Conservation (phyloP, 2,797 vertebrate genomes). For the Parauchenoglanis ngamensis region DNA sequence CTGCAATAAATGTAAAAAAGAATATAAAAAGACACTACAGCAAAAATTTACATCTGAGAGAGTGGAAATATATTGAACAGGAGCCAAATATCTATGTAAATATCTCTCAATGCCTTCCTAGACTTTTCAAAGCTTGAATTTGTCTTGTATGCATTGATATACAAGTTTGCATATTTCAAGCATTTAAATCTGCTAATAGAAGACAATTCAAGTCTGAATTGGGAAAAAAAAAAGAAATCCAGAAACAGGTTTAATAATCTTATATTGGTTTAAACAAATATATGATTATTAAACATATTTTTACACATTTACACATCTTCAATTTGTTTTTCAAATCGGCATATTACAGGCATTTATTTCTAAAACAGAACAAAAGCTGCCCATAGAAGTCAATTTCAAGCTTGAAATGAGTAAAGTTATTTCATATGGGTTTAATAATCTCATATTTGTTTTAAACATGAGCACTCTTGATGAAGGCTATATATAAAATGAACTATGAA, state of each 20-base stretch:
- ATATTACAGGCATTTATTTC: background rate
- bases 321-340: background rate
- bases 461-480: background rate
- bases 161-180: background rate
- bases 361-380: too few relatives aligned
- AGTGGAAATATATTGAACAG: background rate
- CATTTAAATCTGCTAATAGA: background rate
- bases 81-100: background rate
- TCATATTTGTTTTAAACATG: background rate
- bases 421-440: background rate
- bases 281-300: background rate
- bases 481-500: background rate
- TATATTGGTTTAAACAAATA: background rate
- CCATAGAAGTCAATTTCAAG: background rate
- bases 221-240: background rate
- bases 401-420: background rate
- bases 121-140: background rate
- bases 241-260: background rate
- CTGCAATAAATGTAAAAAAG: background rate
- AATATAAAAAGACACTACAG: background rate
- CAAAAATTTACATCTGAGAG: background rate
- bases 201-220: background rate
- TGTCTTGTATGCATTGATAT: background rate
- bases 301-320: background rate
- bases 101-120: background rate